Evolutionary conservation across 2,888 invertebrate species (phyloP).

Genomic region (Tipula helvola): DNA sequence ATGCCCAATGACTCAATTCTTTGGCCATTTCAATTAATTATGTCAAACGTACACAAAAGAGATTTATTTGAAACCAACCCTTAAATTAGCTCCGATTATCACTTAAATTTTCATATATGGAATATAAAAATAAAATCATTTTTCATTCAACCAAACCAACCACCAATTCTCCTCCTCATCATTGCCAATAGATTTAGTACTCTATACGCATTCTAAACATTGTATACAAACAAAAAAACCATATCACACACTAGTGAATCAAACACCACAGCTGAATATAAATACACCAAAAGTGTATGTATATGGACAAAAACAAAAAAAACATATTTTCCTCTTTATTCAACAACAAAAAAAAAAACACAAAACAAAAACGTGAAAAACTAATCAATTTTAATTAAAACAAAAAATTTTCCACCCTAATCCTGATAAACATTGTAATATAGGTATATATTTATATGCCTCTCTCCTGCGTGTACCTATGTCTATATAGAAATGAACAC

Average conservation of each 20-base stretch:
- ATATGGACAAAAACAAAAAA: background rate
- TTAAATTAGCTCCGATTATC: background rate
- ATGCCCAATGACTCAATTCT: background rate
- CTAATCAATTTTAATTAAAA: constrained; percentile 4
- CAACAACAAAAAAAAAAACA: background rate
- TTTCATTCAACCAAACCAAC: background rate
- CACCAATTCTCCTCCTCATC: background rate
- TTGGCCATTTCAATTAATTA: background rate
- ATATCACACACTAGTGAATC: background rate
- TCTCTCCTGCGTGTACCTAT: background rate
- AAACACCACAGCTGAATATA: background rate
- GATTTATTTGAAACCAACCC: background rate
- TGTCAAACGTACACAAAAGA: background rate
- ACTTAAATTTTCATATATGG: background rate
- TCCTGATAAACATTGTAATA: background rate
- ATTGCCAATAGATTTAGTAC: background rate
- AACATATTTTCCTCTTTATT: background rate
- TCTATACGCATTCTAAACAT: background rate
- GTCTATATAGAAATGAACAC: background rate
- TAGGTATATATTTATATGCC: background rate
- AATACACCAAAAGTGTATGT: background rate
- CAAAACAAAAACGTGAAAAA: background rate
- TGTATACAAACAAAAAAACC: background rate
- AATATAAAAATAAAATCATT: background rate
- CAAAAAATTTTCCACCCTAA: background rate